Evolutionary conservation across 2,888 invertebrate species (phyloP).

Genomic region (Plagiodera versicolora): DNA sequence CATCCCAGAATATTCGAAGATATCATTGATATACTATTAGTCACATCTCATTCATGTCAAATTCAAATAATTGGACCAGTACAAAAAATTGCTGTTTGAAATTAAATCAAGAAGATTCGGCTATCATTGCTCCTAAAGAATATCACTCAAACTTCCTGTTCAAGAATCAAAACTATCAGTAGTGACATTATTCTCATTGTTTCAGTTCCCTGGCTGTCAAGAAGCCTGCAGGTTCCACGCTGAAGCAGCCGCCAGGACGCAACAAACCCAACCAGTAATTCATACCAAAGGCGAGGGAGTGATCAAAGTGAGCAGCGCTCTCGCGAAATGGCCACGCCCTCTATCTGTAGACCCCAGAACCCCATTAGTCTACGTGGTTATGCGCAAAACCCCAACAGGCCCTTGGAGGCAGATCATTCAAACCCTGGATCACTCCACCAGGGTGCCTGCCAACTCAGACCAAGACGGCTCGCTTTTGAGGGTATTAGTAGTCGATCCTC

Average conservation of each 20-base stretch:
- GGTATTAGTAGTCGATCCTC: conserved; percentile 70
- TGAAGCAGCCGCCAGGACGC: conserved; percentile 61
- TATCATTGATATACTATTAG: no score
- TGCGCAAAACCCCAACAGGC: conserved; percentile 66
- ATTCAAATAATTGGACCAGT: no score
- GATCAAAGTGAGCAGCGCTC: conserved; percentile 64
- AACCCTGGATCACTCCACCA: conserved; percentile 65
- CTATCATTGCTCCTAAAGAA: no score
- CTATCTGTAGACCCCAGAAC: conserved; percentile 59
- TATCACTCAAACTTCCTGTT: no score
- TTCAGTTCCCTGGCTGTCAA: conserved; percentile 72
- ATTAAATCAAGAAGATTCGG: no score
- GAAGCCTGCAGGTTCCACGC: conserved; percentile 71
- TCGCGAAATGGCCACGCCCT: conserved; percentile 68
- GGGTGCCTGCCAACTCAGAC: conserved; percentile 67
- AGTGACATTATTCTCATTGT: conserved; percentile 40
- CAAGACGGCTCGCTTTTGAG: conserved; percentile 63
- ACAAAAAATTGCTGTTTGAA: no score
- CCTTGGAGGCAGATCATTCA: conserved; percentile 70
- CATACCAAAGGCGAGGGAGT: conserved; percentile 72
- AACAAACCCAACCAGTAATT: conserved; percentile 70
- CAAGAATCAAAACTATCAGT: no score
- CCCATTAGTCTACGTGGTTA: conserved; percentile 70
- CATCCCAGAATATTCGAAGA: no score
- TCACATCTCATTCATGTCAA: no score